Conservation (phyloP, 1,140 invertebrate genomes). For the Bombus waltoni region DNA sequence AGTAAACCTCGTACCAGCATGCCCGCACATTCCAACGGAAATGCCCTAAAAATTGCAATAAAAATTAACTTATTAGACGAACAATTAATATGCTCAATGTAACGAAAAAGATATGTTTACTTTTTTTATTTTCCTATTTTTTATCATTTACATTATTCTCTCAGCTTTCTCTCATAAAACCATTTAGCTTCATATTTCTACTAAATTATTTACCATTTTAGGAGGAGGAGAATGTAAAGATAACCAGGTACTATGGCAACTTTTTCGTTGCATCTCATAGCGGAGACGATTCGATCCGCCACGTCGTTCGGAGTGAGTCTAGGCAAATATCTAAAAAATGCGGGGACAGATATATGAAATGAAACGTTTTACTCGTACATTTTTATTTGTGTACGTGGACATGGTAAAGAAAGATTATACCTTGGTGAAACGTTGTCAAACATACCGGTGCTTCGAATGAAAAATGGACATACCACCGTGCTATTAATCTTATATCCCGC, state of each 20-base stretch:
- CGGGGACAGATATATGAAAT: neutral
- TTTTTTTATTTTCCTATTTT: neutral
- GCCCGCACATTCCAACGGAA: constrained; percentile 86
- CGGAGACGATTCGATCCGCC: constrained; percentile 91
- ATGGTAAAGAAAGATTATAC: constrained; percentile 81
- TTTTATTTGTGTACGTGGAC: neutral
- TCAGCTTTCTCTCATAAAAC: neutral
- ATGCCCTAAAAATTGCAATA: constrained; percentile 82
- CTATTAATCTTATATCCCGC: constrained; percentile 89
- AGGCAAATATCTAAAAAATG: constrained; percentile 88
- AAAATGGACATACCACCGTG: constrained; percentile 96
- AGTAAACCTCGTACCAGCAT: constrained; percentile 86
- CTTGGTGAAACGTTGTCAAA: constrained; percentile 94
- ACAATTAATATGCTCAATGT: too few relatives aligned
- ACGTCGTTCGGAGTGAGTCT: constrained; percentile 93
- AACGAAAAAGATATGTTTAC: neutral
- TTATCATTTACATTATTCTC: neutral
- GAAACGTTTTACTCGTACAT: neutral
- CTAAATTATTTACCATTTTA: constrained; percentile 86
- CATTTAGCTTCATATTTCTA: neutral
- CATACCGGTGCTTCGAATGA: constrained; percentile 95
- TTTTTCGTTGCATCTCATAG: constrained; percentile 91
- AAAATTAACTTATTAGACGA: neutral
- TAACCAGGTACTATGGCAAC: constrained; percentile 90
- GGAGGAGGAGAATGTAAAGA: constrained; percentile 85